phyloP scores from a whole-genome alignment of 1,140 invertebrate species.

The Heliconius melpomene region DNA sequence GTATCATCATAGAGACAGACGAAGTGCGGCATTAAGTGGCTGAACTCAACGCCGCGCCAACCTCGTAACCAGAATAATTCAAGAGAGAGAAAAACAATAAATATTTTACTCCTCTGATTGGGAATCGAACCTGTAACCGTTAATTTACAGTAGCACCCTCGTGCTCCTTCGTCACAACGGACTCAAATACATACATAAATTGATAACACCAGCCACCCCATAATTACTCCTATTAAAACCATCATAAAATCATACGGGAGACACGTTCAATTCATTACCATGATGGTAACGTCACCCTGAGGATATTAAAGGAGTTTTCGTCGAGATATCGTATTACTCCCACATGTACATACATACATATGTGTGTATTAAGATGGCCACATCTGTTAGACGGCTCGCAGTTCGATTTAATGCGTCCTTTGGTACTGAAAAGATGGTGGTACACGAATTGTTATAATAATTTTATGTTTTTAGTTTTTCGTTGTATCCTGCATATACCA shows the following conservation, averaged over 20 bases:
- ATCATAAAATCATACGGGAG: neutral
- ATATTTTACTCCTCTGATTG: no score
- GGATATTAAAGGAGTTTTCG: conserved; percentile 12
- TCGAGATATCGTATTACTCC: conserved; percentile 5
- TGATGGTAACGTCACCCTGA: neutral
- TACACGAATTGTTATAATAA: neutral
- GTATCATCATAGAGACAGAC: no score
- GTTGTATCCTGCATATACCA: neutral
- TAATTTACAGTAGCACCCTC: no score
- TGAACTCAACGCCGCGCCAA: no score
- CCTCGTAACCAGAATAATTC: no score
- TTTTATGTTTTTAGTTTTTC: neutral
- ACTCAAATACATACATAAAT: no score
- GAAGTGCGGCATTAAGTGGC: no score
- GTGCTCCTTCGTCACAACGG: no score
- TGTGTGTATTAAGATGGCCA: neutral
- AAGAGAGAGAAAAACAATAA: no score
- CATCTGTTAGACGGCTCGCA: neutral
- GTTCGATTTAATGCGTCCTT: neutral
- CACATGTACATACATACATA: neutral
- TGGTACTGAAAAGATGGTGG: neutral
- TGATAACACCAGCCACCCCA: neutral
- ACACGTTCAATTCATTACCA: neutral
- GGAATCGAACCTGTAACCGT: no score
- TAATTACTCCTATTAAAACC: neutral